A percentile compares a stretch with the other conserved stretches of the same genome.
These are phyloP conservation scores for Ophiodon elongatus DNA, from an alignment of 2,113 vertebrate species.

Conservation along the genomic window DNA sequence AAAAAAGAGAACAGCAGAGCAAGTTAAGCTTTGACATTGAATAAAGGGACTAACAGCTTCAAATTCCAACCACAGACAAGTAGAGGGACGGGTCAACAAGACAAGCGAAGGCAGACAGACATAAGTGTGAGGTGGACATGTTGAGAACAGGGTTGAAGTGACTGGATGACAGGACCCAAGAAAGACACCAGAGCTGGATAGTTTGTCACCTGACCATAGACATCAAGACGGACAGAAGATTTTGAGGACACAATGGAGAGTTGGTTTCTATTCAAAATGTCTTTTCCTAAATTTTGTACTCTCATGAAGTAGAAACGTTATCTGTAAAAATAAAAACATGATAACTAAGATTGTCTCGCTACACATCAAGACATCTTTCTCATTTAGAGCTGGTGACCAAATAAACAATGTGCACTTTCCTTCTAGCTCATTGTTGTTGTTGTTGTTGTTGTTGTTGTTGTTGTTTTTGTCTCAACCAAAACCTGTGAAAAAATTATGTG, in stretches of 20 bases:
- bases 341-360: too few species aligned
- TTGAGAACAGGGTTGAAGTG: not conserved
- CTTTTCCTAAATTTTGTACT: not conserved
- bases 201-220: constrained; percentile 8
- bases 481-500: not conserved
- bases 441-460: too few species aligned
- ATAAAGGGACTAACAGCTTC: not conserved
- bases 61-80: not conserved
- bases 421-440: too few species aligned
- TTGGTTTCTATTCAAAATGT: not conserved
- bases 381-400: not conserved
- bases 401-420: too few species aligned
- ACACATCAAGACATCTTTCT: not conserved
- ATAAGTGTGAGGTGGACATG: not conserved
- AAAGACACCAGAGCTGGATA: constrained; percentile 6
- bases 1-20: constrained; percentile 3
- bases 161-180: constrained; percentile 1
- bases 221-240: not conserved
- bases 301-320: not conserved
- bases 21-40: not conserved
- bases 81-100: not conserved
- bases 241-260: not conserved
- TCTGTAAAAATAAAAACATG: not conserved
- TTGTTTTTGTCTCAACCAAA: not conserved
- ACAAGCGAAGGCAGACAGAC: constrained; percentile 11